phyloP scores from a whole-genome alignment of 2,888 invertebrate genomes.

The Stenoptilia bipunctidactyla region DNA sequence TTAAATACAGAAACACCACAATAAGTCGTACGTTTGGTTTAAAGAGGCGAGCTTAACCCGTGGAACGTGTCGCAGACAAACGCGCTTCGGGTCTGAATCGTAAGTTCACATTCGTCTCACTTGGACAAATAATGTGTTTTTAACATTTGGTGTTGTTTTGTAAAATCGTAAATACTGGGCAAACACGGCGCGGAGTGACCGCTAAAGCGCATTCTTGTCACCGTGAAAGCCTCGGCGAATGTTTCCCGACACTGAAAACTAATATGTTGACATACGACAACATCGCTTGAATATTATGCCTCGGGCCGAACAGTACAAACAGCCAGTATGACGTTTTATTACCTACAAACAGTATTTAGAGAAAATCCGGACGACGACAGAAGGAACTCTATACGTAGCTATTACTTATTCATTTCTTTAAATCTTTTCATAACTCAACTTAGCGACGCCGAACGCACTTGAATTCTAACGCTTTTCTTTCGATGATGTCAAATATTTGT shows the following conservation, averaged over 20 bases:
- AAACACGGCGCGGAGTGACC: constrained; percentile 51
- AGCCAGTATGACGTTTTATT: neutral
- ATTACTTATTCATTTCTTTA: constrained; percentile 58
- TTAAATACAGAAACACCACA: constrained; percentile 32
- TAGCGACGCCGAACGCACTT: constrained; percentile 63
- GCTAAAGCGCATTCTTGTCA: constrained; percentile 31
- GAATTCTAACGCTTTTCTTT: constrained; percentile 71
- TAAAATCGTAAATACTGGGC: constrained; percentile 69
- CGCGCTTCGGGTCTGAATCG: constrained; percentile 45
- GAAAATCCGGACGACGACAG: neutral
- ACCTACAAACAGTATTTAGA: neutral
- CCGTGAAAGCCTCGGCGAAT: constrained; percentile 32
- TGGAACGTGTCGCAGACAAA: constrained; percentile 64
- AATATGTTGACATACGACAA: neutral
- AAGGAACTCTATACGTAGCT: neutral
- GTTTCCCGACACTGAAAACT: neutral
- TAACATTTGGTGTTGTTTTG: constrained; percentile 71
- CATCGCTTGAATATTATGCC: neutral
- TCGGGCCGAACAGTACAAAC: neutral
- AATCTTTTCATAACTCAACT: constrained; percentile 61
- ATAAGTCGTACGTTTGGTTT: constrained; percentile 49
- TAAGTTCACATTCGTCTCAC: constrained; percentile 67
- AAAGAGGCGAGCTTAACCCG: constrained; percentile 40
- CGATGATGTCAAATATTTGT: constrained; percentile 67
- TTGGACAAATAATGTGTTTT: constrained; percentile 69